These are phyloP conservation scores for Craterocephalus amniculus DNA, from an alignment of 2,797 vertebrate genomes.

Conservation along the genomic window DNA sequence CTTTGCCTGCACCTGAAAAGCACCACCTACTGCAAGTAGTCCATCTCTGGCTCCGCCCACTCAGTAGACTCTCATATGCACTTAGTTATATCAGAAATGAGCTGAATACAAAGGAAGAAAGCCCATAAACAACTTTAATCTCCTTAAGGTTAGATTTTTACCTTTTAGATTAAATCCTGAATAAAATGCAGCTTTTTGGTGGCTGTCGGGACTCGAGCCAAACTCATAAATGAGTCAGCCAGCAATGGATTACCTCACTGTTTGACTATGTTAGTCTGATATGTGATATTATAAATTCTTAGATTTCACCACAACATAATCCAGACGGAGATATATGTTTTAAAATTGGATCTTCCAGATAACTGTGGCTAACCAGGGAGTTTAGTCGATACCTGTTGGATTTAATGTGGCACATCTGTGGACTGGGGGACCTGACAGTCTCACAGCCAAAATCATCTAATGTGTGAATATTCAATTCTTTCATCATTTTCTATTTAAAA, in stretches of 20 bases:
- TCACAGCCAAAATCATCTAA: neutral
- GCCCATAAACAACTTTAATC: constrained; percentile 4
- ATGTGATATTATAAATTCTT: no score
- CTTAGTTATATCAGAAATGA: neutral
- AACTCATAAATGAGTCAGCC: neutral
- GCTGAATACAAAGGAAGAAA: constrained; percentile 1
- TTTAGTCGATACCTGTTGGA: constrained; percentile 3
- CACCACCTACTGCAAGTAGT: constrained; percentile 26
- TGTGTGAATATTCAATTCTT: no score
- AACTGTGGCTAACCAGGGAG: neutral
- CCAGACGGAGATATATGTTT: neutral
- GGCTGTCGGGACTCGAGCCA: neutral
- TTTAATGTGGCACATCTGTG: neutral
- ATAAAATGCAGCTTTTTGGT: neutral
- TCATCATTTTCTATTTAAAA: constrained; percentile 2
- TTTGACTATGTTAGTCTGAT: neutral
- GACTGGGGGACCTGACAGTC: neutral
- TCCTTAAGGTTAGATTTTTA: neutral
- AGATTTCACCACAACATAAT: neutral
- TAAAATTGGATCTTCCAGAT: neutral
- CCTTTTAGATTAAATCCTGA: neutral
- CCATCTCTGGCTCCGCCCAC: constrained; percentile 19
- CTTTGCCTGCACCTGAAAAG: constrained; percentile 24
- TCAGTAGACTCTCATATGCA: constrained; percentile 34
- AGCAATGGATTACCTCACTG: neutral